phyloP scores from a whole-genome alignment of 1,140 invertebrate genomes.

The Nixonia krombeini region DNA sequence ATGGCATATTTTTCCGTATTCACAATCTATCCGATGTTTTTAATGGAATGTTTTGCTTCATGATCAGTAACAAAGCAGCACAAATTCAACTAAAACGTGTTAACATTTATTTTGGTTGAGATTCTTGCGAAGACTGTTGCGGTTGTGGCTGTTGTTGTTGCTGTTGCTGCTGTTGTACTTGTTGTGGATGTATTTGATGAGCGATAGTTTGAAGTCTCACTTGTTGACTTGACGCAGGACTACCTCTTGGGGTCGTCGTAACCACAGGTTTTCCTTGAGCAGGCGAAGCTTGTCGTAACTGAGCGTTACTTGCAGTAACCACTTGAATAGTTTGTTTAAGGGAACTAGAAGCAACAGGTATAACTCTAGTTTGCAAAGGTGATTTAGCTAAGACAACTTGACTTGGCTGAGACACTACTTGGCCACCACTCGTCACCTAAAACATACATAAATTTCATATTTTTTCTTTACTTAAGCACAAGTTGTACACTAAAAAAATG shows the following conservation, averaged over 20 bases:
- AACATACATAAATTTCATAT: too few relatives aligned
- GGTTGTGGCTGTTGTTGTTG: slow-evolving; percentile 35
- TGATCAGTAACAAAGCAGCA: too few relatives aligned
- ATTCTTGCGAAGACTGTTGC: slow-evolving; percentile 53
- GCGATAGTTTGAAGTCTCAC: slow-evolving; percentile 66
- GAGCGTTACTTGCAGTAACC: slow-evolving; percentile 61
- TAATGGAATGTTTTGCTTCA: too few relatives aligned
- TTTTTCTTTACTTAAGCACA: too few relatives aligned
- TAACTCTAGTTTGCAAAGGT: slow-evolving; percentile 68
- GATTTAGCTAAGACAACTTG: slow-evolving; percentile 68
- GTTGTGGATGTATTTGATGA: slow-evolving; percentile 58
- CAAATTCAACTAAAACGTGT: too few relatives aligned
- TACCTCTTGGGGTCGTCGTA: slow-evolving; percentile 58
- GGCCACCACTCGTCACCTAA: slow-evolving; percentile 56
- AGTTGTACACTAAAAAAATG: too few relatives aligned
- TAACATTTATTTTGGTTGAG: slow-evolving; percentile 58
- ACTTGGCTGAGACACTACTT: slow-evolving; percentile 58
- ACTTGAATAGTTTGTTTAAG: slow-evolving; percentile 76
- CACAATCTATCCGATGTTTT: too few relatives aligned
- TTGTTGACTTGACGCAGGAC: slow-evolving; percentile 63
- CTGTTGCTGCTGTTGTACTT: slow-evolving; percentile 40
- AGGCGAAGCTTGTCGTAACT: slow-evolving; percentile 61
- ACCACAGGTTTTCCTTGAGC: slow-evolving; percentile 64
- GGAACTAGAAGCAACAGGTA: slow-evolving; percentile 67
- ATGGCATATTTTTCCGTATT: too few relatives aligned